Percentiles rank a stretch among this genome's conserved stretches.
These are phyloP conservation scores for Apteryx owenii DNA, from an alignment of 2,113 vertebrate species.

Conservation along the genomic window DNA sequence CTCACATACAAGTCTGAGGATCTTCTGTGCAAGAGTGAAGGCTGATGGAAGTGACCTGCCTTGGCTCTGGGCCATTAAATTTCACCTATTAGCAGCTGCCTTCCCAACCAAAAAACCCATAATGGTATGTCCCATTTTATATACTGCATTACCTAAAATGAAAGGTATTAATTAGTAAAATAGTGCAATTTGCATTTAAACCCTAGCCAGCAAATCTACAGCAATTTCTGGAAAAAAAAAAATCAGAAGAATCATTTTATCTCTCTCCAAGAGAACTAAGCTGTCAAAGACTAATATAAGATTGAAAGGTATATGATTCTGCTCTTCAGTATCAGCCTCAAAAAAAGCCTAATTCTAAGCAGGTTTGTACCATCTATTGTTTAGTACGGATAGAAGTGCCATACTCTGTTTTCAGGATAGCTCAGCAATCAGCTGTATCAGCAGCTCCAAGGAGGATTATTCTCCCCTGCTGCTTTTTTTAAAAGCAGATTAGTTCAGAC, in stretches of 20 bases:
- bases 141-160: neutral
- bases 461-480: constrained; percentile 55
- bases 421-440: constrained; percentile 30
- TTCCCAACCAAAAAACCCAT: neutral
- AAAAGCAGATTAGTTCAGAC: constrained; percentile 79
- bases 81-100: neutral
- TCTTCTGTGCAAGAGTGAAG: constrained; percentile 9
- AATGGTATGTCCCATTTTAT: neutral
- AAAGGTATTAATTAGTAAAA: constrained; percentile 49
- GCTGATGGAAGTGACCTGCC: constrained; percentile 19
- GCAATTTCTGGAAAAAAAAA: neutral
- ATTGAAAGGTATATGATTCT: neutral
- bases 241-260: neutral
- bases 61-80: constrained; percentile 10
- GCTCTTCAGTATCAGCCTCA: neutral
- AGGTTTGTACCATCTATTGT: neutral
- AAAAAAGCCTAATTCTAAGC: neutral
- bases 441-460: constrained; percentile 39
- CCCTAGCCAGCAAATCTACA: constrained; percentile 24
- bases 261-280: neutral
- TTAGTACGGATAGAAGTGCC: neutral
- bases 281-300: neutral
- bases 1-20: neutral
- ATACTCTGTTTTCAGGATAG: constrained; percentile 4
- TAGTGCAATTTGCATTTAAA: constrained; percentile 34